Evolutionary conservation across 1,140 invertebrate genomes (phyloP).

Genomic region (Phortica variegata): DNA sequence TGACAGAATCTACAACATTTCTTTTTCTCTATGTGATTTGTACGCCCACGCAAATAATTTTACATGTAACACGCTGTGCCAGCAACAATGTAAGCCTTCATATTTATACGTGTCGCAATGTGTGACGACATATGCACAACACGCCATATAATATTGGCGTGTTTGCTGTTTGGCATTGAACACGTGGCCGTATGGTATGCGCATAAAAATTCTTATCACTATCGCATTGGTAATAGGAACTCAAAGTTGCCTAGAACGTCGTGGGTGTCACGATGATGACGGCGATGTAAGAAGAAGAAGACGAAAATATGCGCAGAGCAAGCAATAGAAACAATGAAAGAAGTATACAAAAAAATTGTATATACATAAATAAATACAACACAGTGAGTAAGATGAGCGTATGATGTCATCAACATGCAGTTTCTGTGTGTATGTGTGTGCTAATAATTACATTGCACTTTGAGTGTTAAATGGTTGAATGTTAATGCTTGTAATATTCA

Average conservation of each 20-base stretch:
- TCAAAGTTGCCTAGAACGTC: slow-evolving; percentile 48
- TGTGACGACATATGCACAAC: too few species aligned
- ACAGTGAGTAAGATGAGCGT: too few species aligned
- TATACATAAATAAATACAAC: too few species aligned
- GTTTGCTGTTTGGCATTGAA: neutral
- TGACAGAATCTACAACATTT: slow-evolving; percentile 53
- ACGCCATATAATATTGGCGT: neutral
- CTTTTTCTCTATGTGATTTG: slow-evolving; percentile 44
- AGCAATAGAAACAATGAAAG: too few species aligned
- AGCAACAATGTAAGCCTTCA: too few species aligned
- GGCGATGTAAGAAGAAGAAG: too few species aligned
- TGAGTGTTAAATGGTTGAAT: too few species aligned
- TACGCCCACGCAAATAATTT: slow-evolving; percentile 49
- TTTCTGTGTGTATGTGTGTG: too few species aligned
- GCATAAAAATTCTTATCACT: slow-evolving; percentile 55
- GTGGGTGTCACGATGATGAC: slow-evolving; percentile 25
- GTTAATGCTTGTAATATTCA: too few species aligned
- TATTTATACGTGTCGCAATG: slow-evolving; percentile 1
- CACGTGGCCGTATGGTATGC: slow-evolving; percentile 17
- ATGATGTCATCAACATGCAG: too few species aligned
- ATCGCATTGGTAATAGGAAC: slow-evolving; percentile 54
- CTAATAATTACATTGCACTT: too few species aligned
- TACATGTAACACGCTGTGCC: slow-evolving; percentile 4
- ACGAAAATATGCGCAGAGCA: neutral
- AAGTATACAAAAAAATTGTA: too few species aligned